These are phyloP conservation scores for Rana temporaria DNA, from an alignment of 2,113 vertebrate genomes.

Conservation along the genomic window DNA sequence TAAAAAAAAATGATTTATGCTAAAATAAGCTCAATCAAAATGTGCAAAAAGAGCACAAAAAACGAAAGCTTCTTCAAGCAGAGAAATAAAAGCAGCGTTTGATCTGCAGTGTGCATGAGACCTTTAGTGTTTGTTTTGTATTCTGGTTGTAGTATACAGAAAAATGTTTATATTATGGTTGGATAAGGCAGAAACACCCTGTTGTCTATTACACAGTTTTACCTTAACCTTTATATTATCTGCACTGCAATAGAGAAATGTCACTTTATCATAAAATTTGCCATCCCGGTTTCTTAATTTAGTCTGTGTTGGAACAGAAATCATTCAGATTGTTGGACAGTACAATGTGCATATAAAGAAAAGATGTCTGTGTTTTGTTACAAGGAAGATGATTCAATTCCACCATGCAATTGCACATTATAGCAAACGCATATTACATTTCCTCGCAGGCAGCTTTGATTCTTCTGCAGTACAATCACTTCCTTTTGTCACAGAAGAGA, in stretches of 20 bases:
- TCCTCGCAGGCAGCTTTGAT: constrained; percentile 37
- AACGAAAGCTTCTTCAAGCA: too few relatives aligned
- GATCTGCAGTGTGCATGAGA: too few relatives aligned
- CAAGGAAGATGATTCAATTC: constrained; percentile 30
- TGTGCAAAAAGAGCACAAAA: too few relatives aligned
- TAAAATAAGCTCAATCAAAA: too few relatives aligned
- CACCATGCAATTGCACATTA: constrained; percentile 15
- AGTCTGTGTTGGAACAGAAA: neutral
- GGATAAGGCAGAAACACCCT: too few relatives aligned
- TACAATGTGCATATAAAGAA: neutral
- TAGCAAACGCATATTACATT: constrained; percentile 37
- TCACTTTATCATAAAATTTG: neutral
- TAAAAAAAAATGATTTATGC: too few relatives aligned
- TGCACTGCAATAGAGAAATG: neutral
- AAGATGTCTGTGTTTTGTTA: constrained; percentile 4
- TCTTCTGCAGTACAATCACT: constrained; percentile 28
- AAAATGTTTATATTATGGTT: too few relatives aligned
- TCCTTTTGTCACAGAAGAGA: constrained; percentile 43
- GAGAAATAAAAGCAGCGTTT: too few relatives aligned
- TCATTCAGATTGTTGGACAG: neutral
- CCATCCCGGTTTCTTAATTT: neutral
- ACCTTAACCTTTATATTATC: neutral
- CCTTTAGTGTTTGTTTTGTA: too few relatives aligned
- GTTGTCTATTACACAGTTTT: too few relatives aligned
- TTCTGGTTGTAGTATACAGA: too few relatives aligned